Base-by-base conservation (phyloP, 2,113 vertebrate genomes). In the Chroicocephalus ridibundus region DNA sequence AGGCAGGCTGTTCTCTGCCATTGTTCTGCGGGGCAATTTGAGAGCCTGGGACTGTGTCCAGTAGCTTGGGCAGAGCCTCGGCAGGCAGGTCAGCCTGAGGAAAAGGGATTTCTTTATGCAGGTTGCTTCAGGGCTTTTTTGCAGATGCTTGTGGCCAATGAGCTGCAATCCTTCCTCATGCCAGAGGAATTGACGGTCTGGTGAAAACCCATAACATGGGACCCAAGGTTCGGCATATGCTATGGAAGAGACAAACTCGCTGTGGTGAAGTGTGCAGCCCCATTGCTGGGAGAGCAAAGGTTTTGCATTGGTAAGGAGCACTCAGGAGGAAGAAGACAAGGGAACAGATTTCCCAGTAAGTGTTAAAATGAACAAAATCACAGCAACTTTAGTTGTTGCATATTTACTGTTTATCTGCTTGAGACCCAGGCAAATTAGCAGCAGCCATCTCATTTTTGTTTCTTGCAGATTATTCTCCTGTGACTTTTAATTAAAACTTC, bases 401-500 rank as follows among this genome's bases (percentile, higher is more conserved):
- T 87, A 54, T 94, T 96, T 95, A 82, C 78, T 91, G 78, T 86
- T 94, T 76, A 84, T 95, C 88, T 93, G 29, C 69, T 77, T 70
- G 71, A 82, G 75, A 94, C 62, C 9, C 57, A 77, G 78, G 84
- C 52, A 95, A 93, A 91, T 92, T 82, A 94, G 86, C 84, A 96
- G 70, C 86, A 94, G 62, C 84, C 64, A 58, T 87, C 64, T 91
- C 84, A 44, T 74, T 95, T 97, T 93, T 87, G 78, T 94, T 93
- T 94, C 91, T 86, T 75, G 74, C 54, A 77, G 87, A 90, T 96
- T 90, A 87, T 93, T 93, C 91, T 96, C 91, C 75, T 78, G 84
- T 82, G 96, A 94, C 66, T 96, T 95, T 95, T 94, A 97, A 96
- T 97, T 96, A 94, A 92, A 96, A 83, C 82, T 96, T 94, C 93